phyloP scores from a whole-genome alignment of 2,113 vertebrate genomes.

The Oreochromis niloticus region DNA sequence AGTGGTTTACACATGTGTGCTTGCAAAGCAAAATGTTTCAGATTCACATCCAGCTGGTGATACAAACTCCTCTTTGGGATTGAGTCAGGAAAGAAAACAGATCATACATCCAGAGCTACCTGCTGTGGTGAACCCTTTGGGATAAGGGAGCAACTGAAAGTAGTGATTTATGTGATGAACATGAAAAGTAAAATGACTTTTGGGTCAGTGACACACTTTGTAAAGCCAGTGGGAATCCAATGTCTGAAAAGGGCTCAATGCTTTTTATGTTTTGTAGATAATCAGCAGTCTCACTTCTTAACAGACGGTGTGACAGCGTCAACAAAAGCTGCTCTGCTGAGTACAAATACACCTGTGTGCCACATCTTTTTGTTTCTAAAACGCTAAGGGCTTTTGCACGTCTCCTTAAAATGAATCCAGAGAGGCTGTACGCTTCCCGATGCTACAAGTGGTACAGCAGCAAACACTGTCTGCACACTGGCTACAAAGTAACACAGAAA shows the following conservation, averaged over 20 bases:
- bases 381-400: not conserved
- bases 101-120: not conserved
- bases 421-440: not conserved
- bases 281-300: not conserved
- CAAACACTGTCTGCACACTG: not conserved
- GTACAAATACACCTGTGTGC: not conserved
- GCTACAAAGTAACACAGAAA: conserved; percentile 7
- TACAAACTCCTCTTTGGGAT: not conserved
- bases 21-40: not conserved
- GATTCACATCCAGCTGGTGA: not conserved
- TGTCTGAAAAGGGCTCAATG: not conserved
- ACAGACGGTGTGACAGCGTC: not conserved
- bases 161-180: not conserved
- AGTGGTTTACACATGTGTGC: not conserved
- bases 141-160: not conserved
- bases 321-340: not conserved
- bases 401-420: not conserved
- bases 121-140: not conserved
- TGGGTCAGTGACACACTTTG: not conserved
- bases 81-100: not conserved
- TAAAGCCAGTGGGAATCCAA: not conserved
- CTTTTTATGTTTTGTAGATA: not conserved
- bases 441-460: conserved; percentile 7
- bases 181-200: not conserved
- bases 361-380: not conserved